Percentiles rank a stretch among this genome's conserved stretches.
phyloP scores from a whole-genome alignment of 1,140 invertebrate species.

The fruit fly (Drosophila melanogaster) region DNA sequence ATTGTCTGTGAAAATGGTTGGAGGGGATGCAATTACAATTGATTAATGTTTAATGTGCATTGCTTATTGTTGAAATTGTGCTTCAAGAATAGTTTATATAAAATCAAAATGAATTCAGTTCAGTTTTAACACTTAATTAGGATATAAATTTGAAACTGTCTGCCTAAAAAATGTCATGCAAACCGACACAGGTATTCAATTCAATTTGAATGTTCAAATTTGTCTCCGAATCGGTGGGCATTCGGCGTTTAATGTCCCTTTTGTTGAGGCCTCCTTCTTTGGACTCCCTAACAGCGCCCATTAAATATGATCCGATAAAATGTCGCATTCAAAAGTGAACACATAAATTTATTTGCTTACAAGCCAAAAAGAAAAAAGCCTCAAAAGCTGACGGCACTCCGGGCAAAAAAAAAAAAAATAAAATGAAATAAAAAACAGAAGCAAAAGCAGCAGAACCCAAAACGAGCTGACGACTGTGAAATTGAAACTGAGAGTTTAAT shows the following conservation, averaged over 20 bases:
- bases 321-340: slow-evolving; percentile 49
- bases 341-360: slow-evolving; percentile 59
- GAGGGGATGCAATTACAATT: background rate
- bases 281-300: slow-evolving; percentile 27
- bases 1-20: slow-evolving; percentile 13
- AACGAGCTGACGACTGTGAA: slow-evolving; percentile 48
- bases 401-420: slow-evolving; percentile 32
- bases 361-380: slow-evolving; percentile 40
- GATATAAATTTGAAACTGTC: too few species aligned
- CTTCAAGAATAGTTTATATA: background rate
- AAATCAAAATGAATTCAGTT: background rate
- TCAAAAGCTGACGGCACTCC: slow-evolving; percentile 23
- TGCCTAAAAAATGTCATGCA: background rate
- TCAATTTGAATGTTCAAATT: slow-evolving; percentile 21
- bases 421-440: slow-evolving; percentile 15
- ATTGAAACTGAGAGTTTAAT: slow-evolving; percentile 54
- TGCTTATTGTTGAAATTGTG: background rate
- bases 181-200: slow-evolving; percentile 8
- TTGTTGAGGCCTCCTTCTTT: slow-evolving; percentile 18
- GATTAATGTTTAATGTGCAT: background rate
- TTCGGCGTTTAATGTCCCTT: slow-evolving; percentile 11
- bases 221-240: slow-evolving; percentile 18
- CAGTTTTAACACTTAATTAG: background rate
- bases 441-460: slow-evolving; percentile 34
- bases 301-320: slow-evolving; percentile 54